Base-by-base conservation (phyloP, 1,140 invertebrate genomes). In the Zelostemma sp. region DNA sequence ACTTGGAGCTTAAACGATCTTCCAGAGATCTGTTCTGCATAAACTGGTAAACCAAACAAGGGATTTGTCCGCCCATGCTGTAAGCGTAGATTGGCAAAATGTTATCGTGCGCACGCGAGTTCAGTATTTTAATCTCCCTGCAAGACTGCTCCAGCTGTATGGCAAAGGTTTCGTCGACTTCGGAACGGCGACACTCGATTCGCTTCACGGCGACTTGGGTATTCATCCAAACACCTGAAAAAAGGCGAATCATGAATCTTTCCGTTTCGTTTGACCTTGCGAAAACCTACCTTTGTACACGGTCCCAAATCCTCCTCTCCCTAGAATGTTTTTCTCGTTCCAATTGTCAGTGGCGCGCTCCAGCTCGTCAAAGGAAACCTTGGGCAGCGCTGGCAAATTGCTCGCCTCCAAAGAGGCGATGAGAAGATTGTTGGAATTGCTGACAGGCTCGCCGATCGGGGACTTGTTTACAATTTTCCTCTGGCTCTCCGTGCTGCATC, bases 1-100 rank as follows among this genome's bases (percentile, higher is more conserved):
- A n/a, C n/a, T n/a, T n/a, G n/a, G n/a, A n/a, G n/a, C n/a, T n/a
- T n/a, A n/a, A n/a, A n/a, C n/a, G 84, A 70, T 96, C 92, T 81
- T 98, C 96, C 31, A 99, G 81, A 1, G 95, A 97, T 0, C 97
- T 97, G 73, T 96, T 96, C 0, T 88, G 85, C 96, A 99, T 98
- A 57, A 92, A 91, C 77, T 98, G 95, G 82, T 98, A 99, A 0
- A 97, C 90, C 4, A 99, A 82, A 82, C 97, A 99, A 0, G 94
- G 92, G 77, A 94, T 86, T 66, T 87, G 87, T 1, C 88, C 89
- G 61, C 86, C 88, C 28, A 93, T 82, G 75, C 93, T 92, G 76
- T 93, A 97, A 1, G 93, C 96, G 81, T 98, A 98, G 0, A 99
- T 79, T 0, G 94, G 91, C 43, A 99, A 86, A 71, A 99, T 95